These are phyloP conservation scores for Dasypogon diadema DNA, from an alignment of 2,888 invertebrate species.

Conservation along the genomic window DNA sequence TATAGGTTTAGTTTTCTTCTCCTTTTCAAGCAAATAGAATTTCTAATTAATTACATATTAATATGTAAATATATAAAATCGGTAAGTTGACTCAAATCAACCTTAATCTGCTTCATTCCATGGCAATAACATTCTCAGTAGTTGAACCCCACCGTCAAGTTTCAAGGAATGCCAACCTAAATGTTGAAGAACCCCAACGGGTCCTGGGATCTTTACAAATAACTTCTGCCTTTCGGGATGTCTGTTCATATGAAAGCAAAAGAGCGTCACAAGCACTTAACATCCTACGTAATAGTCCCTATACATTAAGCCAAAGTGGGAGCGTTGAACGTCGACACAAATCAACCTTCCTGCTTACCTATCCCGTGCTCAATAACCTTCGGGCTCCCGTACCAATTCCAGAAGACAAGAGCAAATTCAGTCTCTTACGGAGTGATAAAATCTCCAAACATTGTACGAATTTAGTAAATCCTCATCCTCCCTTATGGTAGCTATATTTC, in stretches of 20 bases:
- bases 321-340: slow-evolving; percentile 22
- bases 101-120: slow-evolving; percentile 26
- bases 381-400: slow-evolving; percentile 15
- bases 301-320: background rate
- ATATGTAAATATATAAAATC: slow-evolving; percentile 16
- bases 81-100: slow-evolving; percentile 39
- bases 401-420: slow-evolving; percentile 24
- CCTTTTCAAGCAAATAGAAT: slow-evolving; percentile 16
- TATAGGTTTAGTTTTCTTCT: background rate
- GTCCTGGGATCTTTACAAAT: slow-evolving; percentile 9
- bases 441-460: slow-evolving; percentile 28
- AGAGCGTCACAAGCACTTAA: background rate
- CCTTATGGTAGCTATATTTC: slow-evolving; percentile 6
- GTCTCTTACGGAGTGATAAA: slow-evolving; percentile 11
- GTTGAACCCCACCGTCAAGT: background rate
- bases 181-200: background rate
- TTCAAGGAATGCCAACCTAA: background rate
- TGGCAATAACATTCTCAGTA: slow-evolving; percentile 12
- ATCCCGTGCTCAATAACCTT: slow-evolving; percentile 9
- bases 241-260: background rate
- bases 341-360: slow-evolving; percentile 19
- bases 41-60: slow-evolving; percentile 39
- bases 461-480: slow-evolving; percentile 14
- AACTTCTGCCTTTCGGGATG: background rate
- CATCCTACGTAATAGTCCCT: background rate